Evolutionary conservation across 1,140 invertebrate species (phyloP), one percentile per base, ranked within the genome.

Genomic region (Drosophila insularis): DNA sequence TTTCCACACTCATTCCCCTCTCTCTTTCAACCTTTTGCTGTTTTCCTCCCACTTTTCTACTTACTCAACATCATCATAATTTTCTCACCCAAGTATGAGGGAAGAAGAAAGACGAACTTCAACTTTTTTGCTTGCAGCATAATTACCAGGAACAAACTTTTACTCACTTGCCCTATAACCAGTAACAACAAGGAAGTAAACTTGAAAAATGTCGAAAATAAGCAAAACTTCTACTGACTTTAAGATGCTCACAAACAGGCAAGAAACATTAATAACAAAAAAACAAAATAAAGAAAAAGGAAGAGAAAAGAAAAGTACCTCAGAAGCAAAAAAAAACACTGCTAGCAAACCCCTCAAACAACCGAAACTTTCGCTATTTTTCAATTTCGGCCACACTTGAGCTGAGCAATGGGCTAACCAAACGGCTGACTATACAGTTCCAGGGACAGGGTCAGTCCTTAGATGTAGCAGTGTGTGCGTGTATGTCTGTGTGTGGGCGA

Each of bases 81-180:
- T 74, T 74, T 67, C 69, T 66, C 65, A 76, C 78, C 70, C 67
- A 71, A 66, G 66, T 54, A 60, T 43, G 61, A 2, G 8, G 43
- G 14, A 14, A 46, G 43, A 8, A 17, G 43, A 13, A 19, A 11
- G 17, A 50, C 8, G 43, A 50, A 50, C 17, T 50, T 50, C 76
- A 74, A 63, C 43, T 68, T 78, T 71, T 70, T 43, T 71, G 71
- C 68, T 73, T 75, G 79, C 68, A 78, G 67, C 79, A 89, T 87
- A 87, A 87, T 87, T 87, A 89, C 68, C 80, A 75, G 55, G 43
- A 71, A 61, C 37, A 85, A 86, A 79, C 63, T 87, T 79, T 75
- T 39, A 58, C 72, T 17, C 59, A 63, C 70, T 21, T 59, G 31
- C 27, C 27, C 70, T 35, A 43, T 5, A 55, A 19, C 31, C 19